phyloP scores from a whole-genome alignment of 2,113 vertebrate species.

The Motacilla tschutschensis region DNA sequence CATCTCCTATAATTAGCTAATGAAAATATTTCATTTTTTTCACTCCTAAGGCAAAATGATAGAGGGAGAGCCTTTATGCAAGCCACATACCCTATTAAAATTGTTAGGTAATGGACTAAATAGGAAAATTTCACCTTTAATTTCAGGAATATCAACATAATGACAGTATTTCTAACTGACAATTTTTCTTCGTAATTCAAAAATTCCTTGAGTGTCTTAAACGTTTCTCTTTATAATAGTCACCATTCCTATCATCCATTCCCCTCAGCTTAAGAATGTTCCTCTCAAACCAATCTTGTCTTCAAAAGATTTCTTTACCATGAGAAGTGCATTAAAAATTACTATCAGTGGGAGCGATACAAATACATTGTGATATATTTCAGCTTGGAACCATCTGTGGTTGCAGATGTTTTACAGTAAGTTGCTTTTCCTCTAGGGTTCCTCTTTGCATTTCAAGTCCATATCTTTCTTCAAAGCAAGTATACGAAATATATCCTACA shows the following conservation, averaged over 20 bases:
- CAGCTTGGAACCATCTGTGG: background rate
- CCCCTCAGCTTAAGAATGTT: background rate
- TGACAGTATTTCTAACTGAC: background rate
- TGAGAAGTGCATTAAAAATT: background rate
- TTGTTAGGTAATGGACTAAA: background rate
- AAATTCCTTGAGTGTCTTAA: background rate
- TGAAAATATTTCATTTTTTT: background rate
- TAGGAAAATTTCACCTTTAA: background rate
- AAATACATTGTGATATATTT: background rate
- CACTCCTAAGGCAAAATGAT: background rate
- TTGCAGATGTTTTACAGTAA: background rate
- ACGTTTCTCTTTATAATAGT: background rate
- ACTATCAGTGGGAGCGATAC: background rate
- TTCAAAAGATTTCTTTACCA: background rate
- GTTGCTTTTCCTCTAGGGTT: background rate
- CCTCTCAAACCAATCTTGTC: background rate
- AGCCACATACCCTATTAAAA: background rate
- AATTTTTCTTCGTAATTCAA: background rate
- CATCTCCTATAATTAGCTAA: background rate
- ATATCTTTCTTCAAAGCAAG: background rate
- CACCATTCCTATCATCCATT: background rate
- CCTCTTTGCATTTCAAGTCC: background rate
- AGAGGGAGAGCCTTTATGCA: background rate
- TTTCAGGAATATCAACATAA: background rate
- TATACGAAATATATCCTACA: background rate